These are phyloP conservation scores for Volucella bombylans DNA, from an alignment of 2,888 invertebrate genomes.

Conservation along the genomic window DNA sequence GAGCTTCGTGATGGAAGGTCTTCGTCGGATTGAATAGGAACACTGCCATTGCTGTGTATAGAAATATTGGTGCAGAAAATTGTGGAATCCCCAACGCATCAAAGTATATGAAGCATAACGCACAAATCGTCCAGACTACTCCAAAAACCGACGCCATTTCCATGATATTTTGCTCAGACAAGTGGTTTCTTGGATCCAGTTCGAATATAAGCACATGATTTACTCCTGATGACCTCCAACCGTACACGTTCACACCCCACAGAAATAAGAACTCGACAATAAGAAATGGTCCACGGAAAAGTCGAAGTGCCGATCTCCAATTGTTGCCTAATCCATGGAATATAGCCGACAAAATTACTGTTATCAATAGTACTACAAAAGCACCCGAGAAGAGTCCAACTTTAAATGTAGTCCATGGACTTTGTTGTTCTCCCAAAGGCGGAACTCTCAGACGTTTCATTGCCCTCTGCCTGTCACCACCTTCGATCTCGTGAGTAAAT, in stretches of 20 bases:
- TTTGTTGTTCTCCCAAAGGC: constrained; percentile 92
- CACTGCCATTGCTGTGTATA: constrained; percentile 86
- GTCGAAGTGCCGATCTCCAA: constrained; percentile 87
- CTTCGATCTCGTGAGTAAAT: constrained; percentile 88
- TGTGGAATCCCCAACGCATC: constrained; percentile 87
- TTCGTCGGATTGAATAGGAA: constrained; percentile 90
- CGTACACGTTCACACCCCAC: constrained; percentile 91
- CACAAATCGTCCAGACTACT: constrained; percentile 88
- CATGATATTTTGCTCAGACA: constrained; percentile 89
- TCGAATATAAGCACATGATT: constrained; percentile 93
- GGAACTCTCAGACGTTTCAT: constrained; percentile 94
- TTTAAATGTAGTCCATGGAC: constrained; percentile 92
- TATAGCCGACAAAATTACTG: constrained; percentile 88
- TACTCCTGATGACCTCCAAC: constrained; percentile 91
- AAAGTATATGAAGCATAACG: constrained; percentile 87
- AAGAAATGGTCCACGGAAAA: constrained; percentile 91
- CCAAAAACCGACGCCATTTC: constrained; percentile 90
- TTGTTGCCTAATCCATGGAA: constrained; percentile 83
- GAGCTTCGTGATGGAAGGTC: constrained; percentile 89
- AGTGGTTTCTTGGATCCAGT: constrained; percentile 90
- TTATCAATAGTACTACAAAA: constrained; percentile 88
- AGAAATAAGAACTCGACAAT: constrained; percentile 89
- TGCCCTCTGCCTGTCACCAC: constrained; percentile 91
- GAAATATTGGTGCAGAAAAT: constrained; percentile 89
- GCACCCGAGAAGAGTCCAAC: constrained; percentile 93